phyloP scores from a whole-genome alignment of 2,797 vertebrate genomes.

The Sebastes oblongus region DNA sequence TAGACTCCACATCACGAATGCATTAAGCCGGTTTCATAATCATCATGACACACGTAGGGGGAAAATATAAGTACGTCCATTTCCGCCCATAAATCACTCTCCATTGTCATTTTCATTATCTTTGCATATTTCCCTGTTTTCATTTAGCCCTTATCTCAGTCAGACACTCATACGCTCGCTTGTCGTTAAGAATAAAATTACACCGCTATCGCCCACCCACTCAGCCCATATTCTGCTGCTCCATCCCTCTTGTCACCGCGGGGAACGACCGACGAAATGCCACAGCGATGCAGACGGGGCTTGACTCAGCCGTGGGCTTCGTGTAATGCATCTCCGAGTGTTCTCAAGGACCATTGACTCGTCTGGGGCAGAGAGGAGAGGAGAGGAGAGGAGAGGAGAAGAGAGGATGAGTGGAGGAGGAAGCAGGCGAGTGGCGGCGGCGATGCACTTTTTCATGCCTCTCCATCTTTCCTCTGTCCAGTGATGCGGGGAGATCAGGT shows the following conservation, averaged over 20 bases:
- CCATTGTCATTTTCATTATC: constrained; percentile 28
- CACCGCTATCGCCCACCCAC: constrained; percentile 27
- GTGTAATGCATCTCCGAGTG: constrained; percentile 8
- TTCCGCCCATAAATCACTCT: background rate
- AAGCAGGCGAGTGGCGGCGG: background rate
- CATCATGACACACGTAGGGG: background rate
- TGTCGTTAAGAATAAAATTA: constrained; percentile 38
- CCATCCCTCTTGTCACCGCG: constrained; percentile 2
- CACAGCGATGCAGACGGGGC: constrained; percentile 18
- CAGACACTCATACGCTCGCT: constrained; percentile 11
- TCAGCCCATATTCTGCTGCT: background rate
- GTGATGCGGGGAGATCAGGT: constrained; percentile 37
- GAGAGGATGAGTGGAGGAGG: constrained; percentile 15
- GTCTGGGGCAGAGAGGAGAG: constrained; percentile 27
- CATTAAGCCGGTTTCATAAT: constrained; percentile 13
- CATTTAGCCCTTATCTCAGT: constrained; percentile 25
- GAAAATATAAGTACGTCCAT: background rate
- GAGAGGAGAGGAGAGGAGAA: background rate
- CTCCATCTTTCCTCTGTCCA: constrained; percentile 20
- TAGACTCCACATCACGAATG: background rate
- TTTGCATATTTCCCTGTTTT: constrained; percentile 29
- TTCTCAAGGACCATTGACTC: constrained; percentile 50
- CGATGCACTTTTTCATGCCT: constrained; percentile 22
- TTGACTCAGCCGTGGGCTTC: constrained; percentile 24
- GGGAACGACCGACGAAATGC: constrained; percentile 7